phyloP scores from a whole-genome alignment of 64 coral and sea anemone genomes.

The Cladopsammia gracilis region DNA sequence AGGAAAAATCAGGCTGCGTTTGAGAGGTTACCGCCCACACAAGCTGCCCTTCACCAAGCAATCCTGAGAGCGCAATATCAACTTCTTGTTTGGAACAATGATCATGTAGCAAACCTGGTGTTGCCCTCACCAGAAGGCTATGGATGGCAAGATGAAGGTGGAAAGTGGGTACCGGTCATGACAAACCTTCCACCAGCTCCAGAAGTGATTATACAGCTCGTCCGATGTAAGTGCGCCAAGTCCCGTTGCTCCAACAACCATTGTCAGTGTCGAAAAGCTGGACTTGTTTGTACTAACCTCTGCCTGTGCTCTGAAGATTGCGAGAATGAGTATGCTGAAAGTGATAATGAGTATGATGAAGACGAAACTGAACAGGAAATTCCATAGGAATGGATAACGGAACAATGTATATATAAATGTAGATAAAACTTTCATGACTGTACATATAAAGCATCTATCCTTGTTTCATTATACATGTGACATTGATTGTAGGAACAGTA shows the following conservation, averaged over 20 bases:
- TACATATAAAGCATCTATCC: no score
- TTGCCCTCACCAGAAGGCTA: slow-evolving; percentile 66
- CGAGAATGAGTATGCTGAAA: no score
- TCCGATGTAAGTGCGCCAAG: slow-evolving; percentile 57
- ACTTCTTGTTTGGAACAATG: slow-evolving; percentile 61
- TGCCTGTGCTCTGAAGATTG: no score
- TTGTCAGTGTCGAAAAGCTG: slow-evolving; percentile 53
- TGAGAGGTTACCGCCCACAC: slow-evolving; percentile 62
- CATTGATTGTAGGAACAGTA: no score
- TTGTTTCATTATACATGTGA: no score
- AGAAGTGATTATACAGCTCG: slow-evolving; percentile 64
- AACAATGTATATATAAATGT: no score
- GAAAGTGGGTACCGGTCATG: slow-evolving; percentile 58
- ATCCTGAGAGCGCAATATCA: slow-evolving; percentile 64
- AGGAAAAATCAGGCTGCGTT: slow-evolving; percentile 68
- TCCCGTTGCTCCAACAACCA: slow-evolving; percentile 61
- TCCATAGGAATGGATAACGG: no score
- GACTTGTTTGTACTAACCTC: slow-evolving; percentile 64
- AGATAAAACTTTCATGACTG: no score
- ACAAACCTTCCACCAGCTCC: slow-evolving; percentile 65
- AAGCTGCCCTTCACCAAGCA: slow-evolving; percentile 63
- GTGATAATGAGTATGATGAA: no score
- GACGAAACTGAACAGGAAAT: no score
- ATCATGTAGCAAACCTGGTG: slow-evolving; percentile 58
- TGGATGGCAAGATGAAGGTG: slow-evolving; percentile 50